A percentile compares a stretch with the other conserved stretches of the same genome.
phyloP scores from a whole-genome alignment of 2,113 vertebrate genomes.

The Sylvilagus bachmani region DNA sequence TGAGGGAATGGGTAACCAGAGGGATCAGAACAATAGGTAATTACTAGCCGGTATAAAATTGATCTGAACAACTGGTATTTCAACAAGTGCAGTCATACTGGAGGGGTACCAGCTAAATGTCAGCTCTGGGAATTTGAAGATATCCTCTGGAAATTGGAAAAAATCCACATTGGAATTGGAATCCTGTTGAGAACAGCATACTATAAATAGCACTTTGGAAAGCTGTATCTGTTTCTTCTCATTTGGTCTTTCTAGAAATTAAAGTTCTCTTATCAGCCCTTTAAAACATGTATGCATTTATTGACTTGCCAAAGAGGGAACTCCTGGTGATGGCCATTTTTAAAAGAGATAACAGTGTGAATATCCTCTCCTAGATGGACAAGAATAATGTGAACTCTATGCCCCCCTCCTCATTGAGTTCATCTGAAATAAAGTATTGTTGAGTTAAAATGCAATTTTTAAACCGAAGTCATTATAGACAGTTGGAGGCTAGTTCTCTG shows the following conservation, averaged over 20 bases:
- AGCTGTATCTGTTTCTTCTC: not conserved
- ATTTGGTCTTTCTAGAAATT: constrained; percentile 43
- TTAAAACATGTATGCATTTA: constrained; percentile 12
- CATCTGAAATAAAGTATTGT: not conserved
- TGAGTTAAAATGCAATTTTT: constrained; percentile 51
- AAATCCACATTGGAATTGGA: not conserved
- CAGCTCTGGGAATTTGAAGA: not conserved
- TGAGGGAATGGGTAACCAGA: too few species aligned
- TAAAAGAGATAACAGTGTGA: not conserved
- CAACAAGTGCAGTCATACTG: not conserved
- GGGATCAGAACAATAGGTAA: not conserved
- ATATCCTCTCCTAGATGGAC: not conserved
- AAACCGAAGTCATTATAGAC: not conserved
- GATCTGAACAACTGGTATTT: not conserved
- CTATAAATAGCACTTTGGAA: not conserved
- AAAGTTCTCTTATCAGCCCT: constrained; percentile 1
- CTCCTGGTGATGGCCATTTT: not conserved
- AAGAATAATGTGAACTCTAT: not conserved
- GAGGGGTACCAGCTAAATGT: not conserved
- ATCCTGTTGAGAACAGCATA: not conserved
- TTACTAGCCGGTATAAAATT: not conserved
- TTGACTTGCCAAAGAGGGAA: not conserved
- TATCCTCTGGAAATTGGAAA: not conserved
- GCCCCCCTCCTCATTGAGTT: not conserved
- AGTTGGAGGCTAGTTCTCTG: constrained; percentile 1